Conservation (phyloP, 2,888 invertebrate species). For the Andrena praecox region DNA sequence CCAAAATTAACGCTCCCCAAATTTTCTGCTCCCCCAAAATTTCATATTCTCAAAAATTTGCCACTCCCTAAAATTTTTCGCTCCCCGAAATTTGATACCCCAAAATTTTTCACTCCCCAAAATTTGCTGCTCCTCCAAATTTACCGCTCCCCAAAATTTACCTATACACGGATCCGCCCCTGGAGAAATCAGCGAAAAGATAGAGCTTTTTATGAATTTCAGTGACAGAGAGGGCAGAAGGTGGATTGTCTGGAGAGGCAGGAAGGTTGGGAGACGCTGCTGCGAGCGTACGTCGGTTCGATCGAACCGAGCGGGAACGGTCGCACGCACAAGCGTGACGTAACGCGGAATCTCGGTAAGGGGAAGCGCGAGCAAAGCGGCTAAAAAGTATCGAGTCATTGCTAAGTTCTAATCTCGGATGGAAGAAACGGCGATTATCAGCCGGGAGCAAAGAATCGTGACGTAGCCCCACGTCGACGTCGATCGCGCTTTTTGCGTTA, state of each 20-base stretch:
- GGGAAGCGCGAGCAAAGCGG: constrained; percentile 31
- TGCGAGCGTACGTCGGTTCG: background rate
- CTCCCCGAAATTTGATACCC: no score
- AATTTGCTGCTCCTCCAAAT: no score
- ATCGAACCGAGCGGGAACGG: background rate
- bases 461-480: constrained; percentile 51
- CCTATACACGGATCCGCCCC: no score
- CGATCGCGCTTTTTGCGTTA: constrained; percentile 44
- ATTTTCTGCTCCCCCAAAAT: no score
- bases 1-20: no score
- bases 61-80: no score
- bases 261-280: constrained; percentile 1
- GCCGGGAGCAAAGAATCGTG: constrained; percentile 30
- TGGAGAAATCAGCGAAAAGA: no score
- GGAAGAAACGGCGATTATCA: constrained; percentile 40
- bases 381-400: constrained; percentile 56
- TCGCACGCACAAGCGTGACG: constrained; percentile 45
- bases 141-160: no score
- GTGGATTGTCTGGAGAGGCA: background rate
- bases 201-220: background rate
- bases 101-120: no score
- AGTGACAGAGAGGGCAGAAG: background rate
- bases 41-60: no score
- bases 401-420: constrained; percentile 44
- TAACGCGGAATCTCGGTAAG: constrained; percentile 41